Percentiles rank a stretch among this genome's conserved stretches.
These are phyloP conservation scores for Andrena trimmerana DNA, from an alignment of 2,888 invertebrate species.

Conservation along the genomic window DNA sequence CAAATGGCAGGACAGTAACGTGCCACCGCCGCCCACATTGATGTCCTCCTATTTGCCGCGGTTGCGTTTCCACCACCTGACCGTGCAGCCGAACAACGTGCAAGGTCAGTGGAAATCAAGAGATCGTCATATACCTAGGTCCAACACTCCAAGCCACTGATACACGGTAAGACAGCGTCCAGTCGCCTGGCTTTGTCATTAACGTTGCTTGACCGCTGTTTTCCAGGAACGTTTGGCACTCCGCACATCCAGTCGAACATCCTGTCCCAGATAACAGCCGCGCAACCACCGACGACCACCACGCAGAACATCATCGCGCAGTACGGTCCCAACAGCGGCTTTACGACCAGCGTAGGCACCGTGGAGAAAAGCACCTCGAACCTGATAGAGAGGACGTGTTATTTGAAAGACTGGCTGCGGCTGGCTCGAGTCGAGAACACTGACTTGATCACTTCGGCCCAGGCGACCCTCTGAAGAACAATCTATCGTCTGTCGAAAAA, in stretches of 20 bases:
- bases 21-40: conserved; percentile 86
- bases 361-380: conserved; percentile 87
- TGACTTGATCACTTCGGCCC: conserved; percentile 82
- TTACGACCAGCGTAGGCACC: conserved; percentile 83
- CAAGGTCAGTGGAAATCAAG: conserved; percentile 72
- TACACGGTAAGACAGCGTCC: too few species aligned
- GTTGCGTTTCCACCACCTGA: conserved; percentile 83
- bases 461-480: conserved; percentile 80
- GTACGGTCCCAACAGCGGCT: conserved; percentile 83
- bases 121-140: too few species aligned
- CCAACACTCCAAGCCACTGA: too few species aligned
- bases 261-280: conserved; percentile 80
- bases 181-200: background rate
- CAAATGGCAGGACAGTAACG: conserved; percentile 87
- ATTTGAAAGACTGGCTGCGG: conserved; percentile 89
- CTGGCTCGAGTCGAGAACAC: conserved; percentile 85
- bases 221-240: conserved; percentile 79
- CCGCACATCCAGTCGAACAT: conserved; percentile 84
- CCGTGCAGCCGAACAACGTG: conserved; percentile 77
- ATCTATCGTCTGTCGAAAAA: conserved; percentile 24
- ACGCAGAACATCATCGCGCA: conserved; percentile 84
- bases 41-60: conserved; percentile 87
- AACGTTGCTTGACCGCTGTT: background rate
- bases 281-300: conserved; percentile 79
- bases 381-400: conserved; percentile 88